A percentile compares a stretch with the other conserved stretches of the same genome.
phyloP scores from a whole-genome alignment of 2,797 vertebrate species.

The Todus mexicanus region DNA sequence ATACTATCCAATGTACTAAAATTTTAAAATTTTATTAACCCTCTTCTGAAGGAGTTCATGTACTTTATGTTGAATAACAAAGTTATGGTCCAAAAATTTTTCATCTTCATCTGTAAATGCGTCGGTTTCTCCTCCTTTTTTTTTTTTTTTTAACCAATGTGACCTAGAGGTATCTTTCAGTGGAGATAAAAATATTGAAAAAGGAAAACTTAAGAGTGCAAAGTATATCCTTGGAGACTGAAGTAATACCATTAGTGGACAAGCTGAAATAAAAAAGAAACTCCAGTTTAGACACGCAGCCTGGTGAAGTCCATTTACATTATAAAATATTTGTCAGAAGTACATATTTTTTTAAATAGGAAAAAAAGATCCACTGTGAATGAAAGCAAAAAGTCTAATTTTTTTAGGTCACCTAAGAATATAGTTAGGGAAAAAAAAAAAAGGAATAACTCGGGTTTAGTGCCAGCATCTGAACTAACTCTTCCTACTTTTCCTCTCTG shows the following conservation, averaged over 20 bases:
- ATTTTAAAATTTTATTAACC: neutral
- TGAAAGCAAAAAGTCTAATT: neutral
- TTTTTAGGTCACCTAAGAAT: conserved; percentile 7
- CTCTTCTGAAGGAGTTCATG: neutral
- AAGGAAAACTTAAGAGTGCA: conserved; percentile 33
- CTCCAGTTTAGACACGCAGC: neutral
- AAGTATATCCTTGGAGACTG: conserved; percentile 54
- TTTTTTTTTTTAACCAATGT: neutral
- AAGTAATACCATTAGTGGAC: conserved; percentile 67
- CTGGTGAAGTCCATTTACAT: conserved; percentile 61
- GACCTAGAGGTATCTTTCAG: conserved; percentile 59
- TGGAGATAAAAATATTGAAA: conserved; percentile 47
- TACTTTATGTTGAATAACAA: neutral
- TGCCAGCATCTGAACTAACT: neutral
- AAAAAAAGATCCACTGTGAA: neutral
- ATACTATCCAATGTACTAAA: neutral
- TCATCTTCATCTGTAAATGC: neutral
- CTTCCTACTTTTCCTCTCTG: neutral
- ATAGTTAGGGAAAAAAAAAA: neutral
- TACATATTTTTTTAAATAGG: conserved; percentile 67
- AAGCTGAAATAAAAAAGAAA: conserved; percentile 52
- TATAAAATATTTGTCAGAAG: conserved; percentile 72
- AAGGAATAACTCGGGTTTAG: neutral
- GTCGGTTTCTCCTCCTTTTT: neutral
- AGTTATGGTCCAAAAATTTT: neutral